These are phyloP conservation scores for Labeo calbasu DNA, from an alignment of 2,797 vertebrate species.

Conservation along the genomic window DNA sequence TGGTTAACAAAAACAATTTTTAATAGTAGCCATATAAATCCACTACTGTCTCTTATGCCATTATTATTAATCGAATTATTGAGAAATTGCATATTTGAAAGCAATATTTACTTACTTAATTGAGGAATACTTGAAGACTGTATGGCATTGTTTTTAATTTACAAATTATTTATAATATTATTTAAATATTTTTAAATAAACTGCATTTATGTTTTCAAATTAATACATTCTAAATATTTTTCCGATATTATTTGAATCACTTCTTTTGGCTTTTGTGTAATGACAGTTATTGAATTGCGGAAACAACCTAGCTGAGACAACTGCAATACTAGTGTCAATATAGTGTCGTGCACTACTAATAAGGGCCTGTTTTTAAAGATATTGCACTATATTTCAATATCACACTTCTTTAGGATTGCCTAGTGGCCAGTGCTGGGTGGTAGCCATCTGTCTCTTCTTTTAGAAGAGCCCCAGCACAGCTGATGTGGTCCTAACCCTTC, in stretches of 20 bases:
- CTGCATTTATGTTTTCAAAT: neutral
- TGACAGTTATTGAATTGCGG: too few relatives aligned
- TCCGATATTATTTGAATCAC: too few relatives aligned
- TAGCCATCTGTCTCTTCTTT: conserved; percentile 66
- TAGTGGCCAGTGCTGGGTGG: conserved; percentile 62
- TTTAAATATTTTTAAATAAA: neutral
- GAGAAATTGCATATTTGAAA: too few relatives aligned
- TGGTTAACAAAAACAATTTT: neutral
- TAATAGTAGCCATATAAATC: neutral
- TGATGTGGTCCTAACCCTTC: conserved; percentile 50
- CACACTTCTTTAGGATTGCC: neutral
- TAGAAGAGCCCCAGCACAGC: conserved; percentile 61
- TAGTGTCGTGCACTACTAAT: neutral
- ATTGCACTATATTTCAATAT: neutral
- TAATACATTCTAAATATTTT: too few relatives aligned
- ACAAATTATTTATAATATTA: neutral
- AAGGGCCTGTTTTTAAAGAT: conserved; percentile 6
- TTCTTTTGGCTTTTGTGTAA: too few relatives aligned
- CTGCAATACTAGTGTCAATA: neutral
- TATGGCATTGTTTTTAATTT: neutral
- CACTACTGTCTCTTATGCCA: neutral
- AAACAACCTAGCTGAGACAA: too few relatives aligned
- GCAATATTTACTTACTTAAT: too few relatives aligned
- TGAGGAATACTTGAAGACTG: too few relatives aligned
- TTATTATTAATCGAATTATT: neutral